phyloP scores from a whole-genome alignment of 2,113 vertebrate species.

The Chloropsis hardwickii region DNA sequence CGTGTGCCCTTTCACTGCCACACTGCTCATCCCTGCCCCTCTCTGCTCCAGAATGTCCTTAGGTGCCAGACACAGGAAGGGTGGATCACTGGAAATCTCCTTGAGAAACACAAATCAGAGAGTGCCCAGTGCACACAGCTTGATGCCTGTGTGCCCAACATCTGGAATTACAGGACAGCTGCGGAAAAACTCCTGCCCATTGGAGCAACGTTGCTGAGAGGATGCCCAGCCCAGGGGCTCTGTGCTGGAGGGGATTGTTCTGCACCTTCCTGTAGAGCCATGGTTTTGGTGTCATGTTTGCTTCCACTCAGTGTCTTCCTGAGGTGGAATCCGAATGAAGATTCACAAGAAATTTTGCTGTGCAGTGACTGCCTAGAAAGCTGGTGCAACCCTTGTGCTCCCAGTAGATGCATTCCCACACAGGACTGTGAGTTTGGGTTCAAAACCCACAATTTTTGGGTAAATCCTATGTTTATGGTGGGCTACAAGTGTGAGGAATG shows the following conservation, averaged over 20 bases:
- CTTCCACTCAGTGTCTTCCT: not conserved
- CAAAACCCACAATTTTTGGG: not conserved
- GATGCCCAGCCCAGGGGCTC: not conserved
- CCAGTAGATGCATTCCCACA: not conserved
- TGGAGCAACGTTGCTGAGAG: not conserved
- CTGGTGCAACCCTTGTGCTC: not conserved
- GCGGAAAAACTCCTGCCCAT: not conserved
- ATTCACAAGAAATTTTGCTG: not conserved
- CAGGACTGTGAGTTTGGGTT: not conserved
- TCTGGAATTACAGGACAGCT: not conserved
- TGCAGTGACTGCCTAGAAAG: not conserved
- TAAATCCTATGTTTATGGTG: not conserved
- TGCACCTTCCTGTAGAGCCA: not conserved
- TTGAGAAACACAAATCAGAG: not conserved
- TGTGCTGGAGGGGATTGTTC: rapidly evolving
- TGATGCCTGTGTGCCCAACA: not conserved
- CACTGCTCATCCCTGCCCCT: not conserved
- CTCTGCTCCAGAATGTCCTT: not conserved
- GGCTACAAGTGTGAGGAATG: not conserved
- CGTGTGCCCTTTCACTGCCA: not conserved
- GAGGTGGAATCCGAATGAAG: not conserved
- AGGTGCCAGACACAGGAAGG: not conserved
- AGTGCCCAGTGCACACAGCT: rapidly evolving
- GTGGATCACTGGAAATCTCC: not conserved
- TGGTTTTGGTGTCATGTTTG: not conserved